Evolutionary conservation across 2,888 invertebrate genomes (phyloP).

Genomic region (Disparrhopalites patrizii): DNA sequence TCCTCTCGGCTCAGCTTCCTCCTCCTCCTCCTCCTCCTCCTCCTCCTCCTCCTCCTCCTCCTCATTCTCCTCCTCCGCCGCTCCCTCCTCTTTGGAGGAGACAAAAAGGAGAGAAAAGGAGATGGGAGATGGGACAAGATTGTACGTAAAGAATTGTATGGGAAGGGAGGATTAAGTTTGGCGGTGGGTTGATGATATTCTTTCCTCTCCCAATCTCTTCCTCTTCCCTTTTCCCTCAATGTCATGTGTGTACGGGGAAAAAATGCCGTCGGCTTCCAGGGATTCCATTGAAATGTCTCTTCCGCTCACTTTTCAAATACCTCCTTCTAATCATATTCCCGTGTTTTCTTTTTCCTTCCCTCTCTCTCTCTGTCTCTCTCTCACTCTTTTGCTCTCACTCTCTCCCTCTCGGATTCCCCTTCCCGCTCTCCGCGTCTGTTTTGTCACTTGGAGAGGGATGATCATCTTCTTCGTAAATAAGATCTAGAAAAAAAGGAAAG

Average conservation of each 20-base stretch:
- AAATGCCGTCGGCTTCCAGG: conserved; percentile 1
- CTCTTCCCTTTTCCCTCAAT: neutral
- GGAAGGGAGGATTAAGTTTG: too few species aligned
- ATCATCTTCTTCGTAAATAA: too few species aligned
- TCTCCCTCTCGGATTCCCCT: too few species aligned
- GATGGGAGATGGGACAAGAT: neutral
- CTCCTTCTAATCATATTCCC: neutral
- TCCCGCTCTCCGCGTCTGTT: too few species aligned
- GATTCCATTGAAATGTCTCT: too few species aligned
- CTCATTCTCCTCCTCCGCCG: too few species aligned
- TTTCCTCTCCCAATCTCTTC: neutral
- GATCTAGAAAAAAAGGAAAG: too few species aligned
- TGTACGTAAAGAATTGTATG: neutral
- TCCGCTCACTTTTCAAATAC: conserved; percentile 1
- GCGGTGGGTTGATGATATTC: too few species aligned
- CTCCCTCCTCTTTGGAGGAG: neutral
- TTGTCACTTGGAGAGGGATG: too few species aligned
- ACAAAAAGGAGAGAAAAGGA: neutral
- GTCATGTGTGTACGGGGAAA: neutral
- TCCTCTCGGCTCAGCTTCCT: too few species aligned
- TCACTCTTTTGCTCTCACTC: neutral
- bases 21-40: too few species aligned
- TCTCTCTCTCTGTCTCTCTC: too few species aligned
- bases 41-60: neutral
- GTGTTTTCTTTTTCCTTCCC: neutral